These are phyloP conservation scores for Rhabdomys pumilio DNA, from an alignment of 2,797 vertebrate genomes.

Conservation along the genomic window DNA sequence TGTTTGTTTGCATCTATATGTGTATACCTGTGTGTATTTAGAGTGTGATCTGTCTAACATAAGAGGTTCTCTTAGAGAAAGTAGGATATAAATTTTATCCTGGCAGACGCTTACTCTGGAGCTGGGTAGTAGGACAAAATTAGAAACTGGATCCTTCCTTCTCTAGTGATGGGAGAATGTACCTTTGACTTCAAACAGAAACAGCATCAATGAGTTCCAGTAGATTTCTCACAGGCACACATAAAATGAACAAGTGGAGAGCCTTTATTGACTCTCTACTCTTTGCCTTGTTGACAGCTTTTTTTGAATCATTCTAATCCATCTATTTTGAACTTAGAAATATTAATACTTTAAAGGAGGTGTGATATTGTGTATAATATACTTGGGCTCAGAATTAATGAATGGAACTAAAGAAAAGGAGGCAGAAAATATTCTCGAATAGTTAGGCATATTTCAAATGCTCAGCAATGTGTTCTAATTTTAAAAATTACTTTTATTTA, in stretches of 20 bases:
- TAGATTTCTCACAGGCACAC: background rate
- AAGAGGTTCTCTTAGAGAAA: background rate
- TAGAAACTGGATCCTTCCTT: background rate
- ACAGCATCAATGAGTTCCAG: background rate
- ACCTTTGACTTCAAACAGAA: background rate
- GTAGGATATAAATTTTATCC: background rate
- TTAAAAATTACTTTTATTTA: conserved; percentile 17
- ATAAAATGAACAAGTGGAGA: background rate
- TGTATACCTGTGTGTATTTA: background rate
- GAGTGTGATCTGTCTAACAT: background rate
- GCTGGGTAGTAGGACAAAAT: background rate
- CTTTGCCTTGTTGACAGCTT: background rate
- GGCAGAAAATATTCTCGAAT: background rate
- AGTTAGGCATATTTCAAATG: background rate
- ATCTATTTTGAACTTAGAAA: background rate
- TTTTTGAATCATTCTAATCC: background rate
- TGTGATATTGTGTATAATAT: background rate
- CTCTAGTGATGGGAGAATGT: background rate
- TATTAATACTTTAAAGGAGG: background rate
- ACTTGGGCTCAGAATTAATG: background rate
- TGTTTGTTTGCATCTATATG: background rate
- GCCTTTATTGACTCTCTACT: background rate
- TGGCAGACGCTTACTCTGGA: background rate
- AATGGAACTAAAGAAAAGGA: background rate
- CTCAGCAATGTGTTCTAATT: background rate